Conservation (phyloP, 2,888 invertebrate genomes). For the Cheilosia soror region DNA sequence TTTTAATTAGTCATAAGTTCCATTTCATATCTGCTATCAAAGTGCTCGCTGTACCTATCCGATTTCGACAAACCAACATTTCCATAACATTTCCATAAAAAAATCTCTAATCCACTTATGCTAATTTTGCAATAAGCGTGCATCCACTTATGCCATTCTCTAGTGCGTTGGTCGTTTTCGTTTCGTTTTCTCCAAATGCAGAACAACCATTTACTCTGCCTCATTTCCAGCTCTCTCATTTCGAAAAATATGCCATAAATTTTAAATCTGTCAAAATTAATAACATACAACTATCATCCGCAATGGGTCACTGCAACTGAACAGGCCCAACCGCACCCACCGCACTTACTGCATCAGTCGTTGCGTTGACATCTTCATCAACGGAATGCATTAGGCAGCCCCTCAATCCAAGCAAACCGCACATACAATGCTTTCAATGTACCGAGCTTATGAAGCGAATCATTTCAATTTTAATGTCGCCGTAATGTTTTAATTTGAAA, state of each 20-base stretch:
- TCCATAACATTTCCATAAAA: too few species aligned
- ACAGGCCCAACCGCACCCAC: constrained; percentile 49
- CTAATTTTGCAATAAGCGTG: too few species aligned
- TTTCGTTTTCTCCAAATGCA: too few species aligned
- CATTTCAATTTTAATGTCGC: constrained; percentile 60
- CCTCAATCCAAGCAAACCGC: constrained; percentile 1
- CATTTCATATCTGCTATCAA: too few species aligned
- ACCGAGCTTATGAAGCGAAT: constrained; percentile 59
- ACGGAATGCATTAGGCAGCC: constrained; percentile 40
- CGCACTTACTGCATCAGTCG: constrained; percentile 34
- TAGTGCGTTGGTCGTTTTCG: too few species aligned
- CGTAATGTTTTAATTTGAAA: constrained; percentile 70
- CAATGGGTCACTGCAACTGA: constrained; percentile 55
- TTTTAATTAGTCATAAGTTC: too few species aligned
- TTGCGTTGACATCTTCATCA: constrained; percentile 64
- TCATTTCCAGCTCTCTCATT: constrained; percentile 31
- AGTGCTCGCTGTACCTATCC: too few species aligned
- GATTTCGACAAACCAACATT: too few species aligned
- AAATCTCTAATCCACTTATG: too few species aligned
- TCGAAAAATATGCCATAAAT: constrained; percentile 50
- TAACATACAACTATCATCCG: constrained; percentile 44
- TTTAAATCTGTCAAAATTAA: constrained; percentile 58
- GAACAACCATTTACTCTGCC: constrained; percentile 3
- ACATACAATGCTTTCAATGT: constrained; percentile 8
- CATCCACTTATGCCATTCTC: too few species aligned